These are phyloP conservation scores for Syritta pipiens DNA, from an alignment of 2,888 invertebrate species.

Conservation along the genomic window DNA sequence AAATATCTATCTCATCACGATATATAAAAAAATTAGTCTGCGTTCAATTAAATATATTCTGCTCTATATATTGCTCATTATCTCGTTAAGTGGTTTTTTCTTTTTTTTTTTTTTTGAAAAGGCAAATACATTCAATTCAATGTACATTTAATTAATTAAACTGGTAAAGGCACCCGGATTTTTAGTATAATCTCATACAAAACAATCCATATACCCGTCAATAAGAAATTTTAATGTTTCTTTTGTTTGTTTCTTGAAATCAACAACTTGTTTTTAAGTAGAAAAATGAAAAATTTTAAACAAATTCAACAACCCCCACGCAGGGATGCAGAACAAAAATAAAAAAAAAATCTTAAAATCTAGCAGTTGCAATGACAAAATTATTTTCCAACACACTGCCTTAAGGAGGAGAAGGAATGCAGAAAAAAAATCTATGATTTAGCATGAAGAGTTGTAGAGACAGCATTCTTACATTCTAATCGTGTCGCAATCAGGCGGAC, in stretches of 20 bases:
- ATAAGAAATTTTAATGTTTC: constrained; percentile 7
- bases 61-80: constrained; percentile 22
- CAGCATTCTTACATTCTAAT: constrained; percentile 12
- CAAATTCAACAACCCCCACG: too few species aligned
- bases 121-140: constrained; percentile 18
- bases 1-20: not conserved
- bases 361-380: not conserved
- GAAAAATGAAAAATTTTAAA: too few species aligned
- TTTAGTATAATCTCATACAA: constrained; percentile 50
- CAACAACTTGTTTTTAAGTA: too few species aligned
- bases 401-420: not conserved
- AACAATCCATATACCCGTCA: constrained; percentile 46
- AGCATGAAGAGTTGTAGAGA: constrained; percentile 30
- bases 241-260: constrained; percentile 1
- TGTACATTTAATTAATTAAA: constrained; percentile 20
- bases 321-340: not conserved
- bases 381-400: not conserved
- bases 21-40: not conserved
- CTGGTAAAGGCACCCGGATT: constrained; percentile 62
- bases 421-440: constrained; percentile 30
- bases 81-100: not conserved
- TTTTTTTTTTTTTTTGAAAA: constrained; percentile 3
- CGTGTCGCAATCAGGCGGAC: constrained; percentile 29
- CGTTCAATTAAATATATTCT: not conserved
- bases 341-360: not conserved